phyloP scores from a whole-genome alignment of 2,113 vertebrate genomes.

The Suricata suricatta region DNA sequence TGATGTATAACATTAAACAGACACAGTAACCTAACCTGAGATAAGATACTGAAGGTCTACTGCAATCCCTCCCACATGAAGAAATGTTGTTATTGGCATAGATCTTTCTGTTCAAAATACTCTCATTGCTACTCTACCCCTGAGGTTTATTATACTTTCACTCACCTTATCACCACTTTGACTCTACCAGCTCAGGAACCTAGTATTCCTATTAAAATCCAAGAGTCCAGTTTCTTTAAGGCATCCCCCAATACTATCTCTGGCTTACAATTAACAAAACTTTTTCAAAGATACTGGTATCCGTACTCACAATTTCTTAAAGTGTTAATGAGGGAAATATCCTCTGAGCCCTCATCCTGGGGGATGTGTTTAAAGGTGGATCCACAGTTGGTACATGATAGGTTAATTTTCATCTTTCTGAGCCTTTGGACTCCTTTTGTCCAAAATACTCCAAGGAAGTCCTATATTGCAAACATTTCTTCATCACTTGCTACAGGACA shows the following conservation, averaged over 20 bases:
- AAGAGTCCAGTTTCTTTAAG: not conserved
- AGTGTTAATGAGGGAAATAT: not conserved
- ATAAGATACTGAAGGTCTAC: not conserved
- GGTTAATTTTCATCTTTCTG: not conserved
- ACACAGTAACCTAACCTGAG: not conserved
- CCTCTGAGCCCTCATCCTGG: not conserved
- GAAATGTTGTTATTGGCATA: not conserved
- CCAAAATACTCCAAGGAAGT: not conserved
- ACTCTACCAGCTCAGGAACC: not conserved
- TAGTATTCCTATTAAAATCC: not conserved
- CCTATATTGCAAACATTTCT: not conserved
- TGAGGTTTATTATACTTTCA: not conserved
- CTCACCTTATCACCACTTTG: not conserved
- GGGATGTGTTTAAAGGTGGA: not conserved
- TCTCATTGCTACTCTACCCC: not conserved
- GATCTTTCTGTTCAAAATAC: not conserved
- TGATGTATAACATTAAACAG: not conserved
- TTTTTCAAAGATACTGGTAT: not conserved
- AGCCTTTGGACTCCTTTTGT: not conserved
- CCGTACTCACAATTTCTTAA: not conserved
- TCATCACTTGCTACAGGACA: not conserved
- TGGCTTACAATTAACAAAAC: not conserved
- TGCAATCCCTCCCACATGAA: not conserved
- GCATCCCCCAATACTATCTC: not conserved
- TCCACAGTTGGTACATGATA: not conserved